Conservation (phyloP, 2,797 vertebrate species). For the Poecilia gillii region DNA sequence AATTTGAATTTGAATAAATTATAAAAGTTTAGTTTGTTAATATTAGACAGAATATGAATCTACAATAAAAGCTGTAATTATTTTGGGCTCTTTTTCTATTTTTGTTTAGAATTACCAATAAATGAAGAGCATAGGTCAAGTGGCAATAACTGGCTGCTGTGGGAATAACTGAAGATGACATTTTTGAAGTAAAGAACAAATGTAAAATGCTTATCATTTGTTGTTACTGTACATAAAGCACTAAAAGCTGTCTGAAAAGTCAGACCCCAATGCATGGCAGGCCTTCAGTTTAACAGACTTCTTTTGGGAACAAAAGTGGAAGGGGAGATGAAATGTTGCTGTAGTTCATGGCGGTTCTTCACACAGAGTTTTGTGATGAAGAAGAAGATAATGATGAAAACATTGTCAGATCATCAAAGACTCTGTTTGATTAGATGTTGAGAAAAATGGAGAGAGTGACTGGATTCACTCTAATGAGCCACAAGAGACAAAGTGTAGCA, state of each 20-base stretch:
- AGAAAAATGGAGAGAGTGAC: conserved; percentile 20
- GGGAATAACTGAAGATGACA: neutral
- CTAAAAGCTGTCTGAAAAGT: neutral
- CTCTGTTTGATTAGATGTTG: conserved; percentile 1
- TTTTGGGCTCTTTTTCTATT: neutral
- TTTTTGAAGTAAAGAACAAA: neutral
- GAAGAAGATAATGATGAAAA: conserved; percentile 44
- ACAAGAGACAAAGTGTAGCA: neutral
- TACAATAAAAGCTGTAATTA: neutral
- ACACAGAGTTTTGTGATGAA: conserved; percentile 24
- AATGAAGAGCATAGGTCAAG: neutral
- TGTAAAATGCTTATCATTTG: neutral
- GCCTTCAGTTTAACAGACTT: conserved; percentile 20
- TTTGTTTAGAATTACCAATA: neutral
- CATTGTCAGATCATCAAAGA: conserved; percentile 43
- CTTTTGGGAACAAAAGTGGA: neutral
- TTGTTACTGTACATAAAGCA: neutral
- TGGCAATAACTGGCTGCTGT: neutral
- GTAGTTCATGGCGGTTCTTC: conserved; percentile 32
- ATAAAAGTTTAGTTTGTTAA: neutral
- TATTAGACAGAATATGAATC: neutral
- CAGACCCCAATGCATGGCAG: conserved; percentile 12
- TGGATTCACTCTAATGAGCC: conserved; percentile 36
- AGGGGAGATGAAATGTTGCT: conserved; percentile 1
- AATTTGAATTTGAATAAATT: neutral